Percentiles rank a stretch among this genome's conserved stretches.
These are phyloP conservation scores for Spicauda simplicius DNA, from an alignment of 2,888 invertebrate species.

Conservation along the genomic window DNA sequence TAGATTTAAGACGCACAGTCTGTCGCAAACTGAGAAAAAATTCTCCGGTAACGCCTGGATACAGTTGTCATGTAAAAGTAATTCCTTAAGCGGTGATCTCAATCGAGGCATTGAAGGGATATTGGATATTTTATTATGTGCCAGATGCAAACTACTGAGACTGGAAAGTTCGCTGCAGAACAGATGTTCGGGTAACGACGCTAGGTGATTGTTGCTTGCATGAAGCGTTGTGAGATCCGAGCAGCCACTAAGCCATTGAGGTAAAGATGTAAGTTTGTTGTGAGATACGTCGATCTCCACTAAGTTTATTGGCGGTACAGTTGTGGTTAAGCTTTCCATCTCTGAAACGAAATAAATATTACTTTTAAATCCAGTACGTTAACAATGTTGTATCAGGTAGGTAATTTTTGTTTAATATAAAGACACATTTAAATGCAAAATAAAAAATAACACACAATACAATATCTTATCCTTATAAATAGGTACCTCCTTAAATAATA, in stretches of 20 bases:
- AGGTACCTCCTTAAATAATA: too few species aligned
- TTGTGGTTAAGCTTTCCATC: constrained; percentile 88
- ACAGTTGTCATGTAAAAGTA: constrained; percentile 92
- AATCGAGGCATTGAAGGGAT: constrained; percentile 89
- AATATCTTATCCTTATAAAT: too few species aligned
- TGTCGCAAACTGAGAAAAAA: constrained; percentile 88
- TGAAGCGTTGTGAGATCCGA: constrained; percentile 89
- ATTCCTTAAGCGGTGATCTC: constrained; percentile 87
- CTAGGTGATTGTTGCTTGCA: constrained; percentile 90
- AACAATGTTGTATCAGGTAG: too few species aligned
- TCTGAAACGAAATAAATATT: constrained; percentile 79
- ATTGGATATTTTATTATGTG: constrained; percentile 90
- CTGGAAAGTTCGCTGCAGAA: constrained; percentile 90
- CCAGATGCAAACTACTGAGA: constrained; percentile 89
- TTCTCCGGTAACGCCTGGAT: constrained; percentile 90
- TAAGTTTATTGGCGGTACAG: constrained; percentile 88
- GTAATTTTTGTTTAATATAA: too few species aligned
- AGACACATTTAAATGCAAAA: too few species aligned
- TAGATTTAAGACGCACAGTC: constrained; percentile 89
- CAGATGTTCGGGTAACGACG: constrained; percentile 89
- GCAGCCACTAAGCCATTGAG: constrained; percentile 91
- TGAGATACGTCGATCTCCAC: constrained; percentile 92
- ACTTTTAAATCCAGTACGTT: not conserved
- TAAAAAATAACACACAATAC: too few species aligned
- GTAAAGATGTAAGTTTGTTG: constrained; percentile 89